phyloP scores from a whole-genome alignment of 2,113 vertebrate genomes.

The Syngnathus floridae region DNA sequence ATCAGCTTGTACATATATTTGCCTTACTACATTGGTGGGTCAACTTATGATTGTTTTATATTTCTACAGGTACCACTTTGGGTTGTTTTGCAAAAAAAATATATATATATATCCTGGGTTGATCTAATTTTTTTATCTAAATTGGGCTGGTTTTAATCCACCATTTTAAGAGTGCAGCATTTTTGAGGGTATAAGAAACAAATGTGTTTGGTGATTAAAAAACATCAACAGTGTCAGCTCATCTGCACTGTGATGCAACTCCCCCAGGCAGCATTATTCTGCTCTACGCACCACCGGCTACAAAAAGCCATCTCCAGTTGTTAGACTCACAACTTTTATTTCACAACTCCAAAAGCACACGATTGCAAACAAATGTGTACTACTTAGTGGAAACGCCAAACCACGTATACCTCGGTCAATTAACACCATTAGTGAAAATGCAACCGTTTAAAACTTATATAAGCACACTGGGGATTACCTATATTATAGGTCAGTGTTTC shows the following conservation, averaged over 20 bases:
- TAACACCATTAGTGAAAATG: constrained; percentile 7
- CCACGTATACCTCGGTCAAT: neutral
- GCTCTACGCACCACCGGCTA: neutral
- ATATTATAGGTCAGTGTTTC: no score
- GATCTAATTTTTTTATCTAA: no score
- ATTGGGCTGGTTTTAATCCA: no score
- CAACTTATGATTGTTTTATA: neutral
- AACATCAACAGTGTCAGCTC: neutral
- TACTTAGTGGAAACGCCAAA: no score
- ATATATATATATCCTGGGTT: no score
- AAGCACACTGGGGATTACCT: constrained; percentile 12
- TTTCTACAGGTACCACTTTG: neutral
- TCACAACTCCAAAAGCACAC: neutral
- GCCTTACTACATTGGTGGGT: neutral
- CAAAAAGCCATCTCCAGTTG: neutral
- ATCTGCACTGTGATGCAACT: neutral
- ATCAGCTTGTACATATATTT: neutral
- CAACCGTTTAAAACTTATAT: constrained; percentile 13
- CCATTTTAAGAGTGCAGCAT: no score
- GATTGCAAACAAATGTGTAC: no score
- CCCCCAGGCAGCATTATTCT: neutral
- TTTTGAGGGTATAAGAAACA: no score
- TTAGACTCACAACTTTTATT: neutral
- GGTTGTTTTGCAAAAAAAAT: no score
- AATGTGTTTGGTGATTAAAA: neutral